Percentiles rank a stretch among this genome's conserved stretches.
These are phyloP conservation scores for Phaenicophaeus curvirostris DNA, from an alignment of 2,797 vertebrate species.

Conservation along the genomic window DNA sequence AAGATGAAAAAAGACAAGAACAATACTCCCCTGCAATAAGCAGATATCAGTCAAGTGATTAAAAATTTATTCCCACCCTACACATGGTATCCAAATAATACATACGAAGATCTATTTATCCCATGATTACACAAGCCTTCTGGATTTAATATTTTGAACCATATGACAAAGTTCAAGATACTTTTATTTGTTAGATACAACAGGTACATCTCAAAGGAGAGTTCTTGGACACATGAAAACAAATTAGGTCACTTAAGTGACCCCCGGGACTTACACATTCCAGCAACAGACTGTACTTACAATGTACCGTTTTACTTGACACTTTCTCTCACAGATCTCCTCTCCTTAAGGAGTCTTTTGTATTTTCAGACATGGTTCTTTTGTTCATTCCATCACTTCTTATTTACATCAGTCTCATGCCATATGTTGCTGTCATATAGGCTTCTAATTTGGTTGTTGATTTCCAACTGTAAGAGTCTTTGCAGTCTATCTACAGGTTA, in stretches of 20 bases:
- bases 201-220: constrained; percentile 10
- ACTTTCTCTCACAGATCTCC: constrained; percentile 2
- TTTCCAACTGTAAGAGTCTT: neutral
- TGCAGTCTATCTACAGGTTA: constrained; percentile 18
- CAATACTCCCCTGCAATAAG: neutral
- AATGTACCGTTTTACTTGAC: neutral
- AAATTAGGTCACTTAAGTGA: neutral
- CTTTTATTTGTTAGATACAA: constrained; percentile 43
- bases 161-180: constrained; percentile 22
- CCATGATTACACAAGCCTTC: neutral
- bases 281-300: constrained; percentile 2
- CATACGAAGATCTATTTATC: constrained; percentile 15
- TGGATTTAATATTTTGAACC: neutral
- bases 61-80: constrained; percentile 44
- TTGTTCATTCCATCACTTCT: neutral
- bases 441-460: neutral
- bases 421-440: neutral
- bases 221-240: neutral
- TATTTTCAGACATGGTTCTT: neutral
- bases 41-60: neutral
- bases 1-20: neutral
- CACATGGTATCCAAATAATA: neutral
- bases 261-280: neutral
- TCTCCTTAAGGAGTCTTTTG: neutral
- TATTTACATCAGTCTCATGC: neutral